Percentiles rank a stretch among this genome's conserved stretches.
These are phyloP conservation scores for Protonibea diacanthus DNA, from an alignment of 2,797 vertebrate species.

Conservation along the genomic window DNA sequence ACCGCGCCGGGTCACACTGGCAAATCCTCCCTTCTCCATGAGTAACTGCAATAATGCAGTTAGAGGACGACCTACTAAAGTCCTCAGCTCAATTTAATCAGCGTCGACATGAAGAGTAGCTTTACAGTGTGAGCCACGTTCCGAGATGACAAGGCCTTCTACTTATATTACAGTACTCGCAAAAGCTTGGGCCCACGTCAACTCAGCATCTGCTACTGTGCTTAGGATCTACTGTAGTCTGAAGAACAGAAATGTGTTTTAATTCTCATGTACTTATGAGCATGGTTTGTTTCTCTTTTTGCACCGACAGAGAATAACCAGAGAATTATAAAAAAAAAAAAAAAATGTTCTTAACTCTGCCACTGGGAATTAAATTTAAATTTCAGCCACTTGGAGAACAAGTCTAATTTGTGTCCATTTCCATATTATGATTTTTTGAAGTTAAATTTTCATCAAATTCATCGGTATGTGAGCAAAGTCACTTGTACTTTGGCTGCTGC, in stretches of 20 bases:
- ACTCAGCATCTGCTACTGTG: slow-evolving; percentile 29
- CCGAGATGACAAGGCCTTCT: slow-evolving; percentile 34
- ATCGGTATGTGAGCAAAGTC: neutral
- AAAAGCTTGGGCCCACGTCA: slow-evolving; percentile 6
- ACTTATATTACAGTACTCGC: slow-evolving; percentile 21
- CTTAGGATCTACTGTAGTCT: slow-evolving; percentile 4
- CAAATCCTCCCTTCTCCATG: slow-evolving; percentile 4
- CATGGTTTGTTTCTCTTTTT: neutral
- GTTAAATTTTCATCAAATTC: neutral
- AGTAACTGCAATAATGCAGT: slow-evolving; percentile 12
- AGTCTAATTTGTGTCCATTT: neutral
- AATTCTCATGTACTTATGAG: neutral
- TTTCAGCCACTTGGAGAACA: no score
- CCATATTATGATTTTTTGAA: neutral
- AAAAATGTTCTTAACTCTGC: neutral
- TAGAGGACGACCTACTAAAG: slow-evolving; percentile 30
- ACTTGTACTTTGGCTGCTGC: neutral
- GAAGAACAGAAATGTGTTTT: neutral
- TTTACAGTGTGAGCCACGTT: slow-evolving; percentile 37
- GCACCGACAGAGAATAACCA: neutral
- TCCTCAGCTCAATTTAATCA: slow-evolving; percentile 31
- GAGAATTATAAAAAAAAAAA: neutral
- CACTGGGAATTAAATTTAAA: neutral
- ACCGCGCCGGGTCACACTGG: slow-evolving; percentile 13
- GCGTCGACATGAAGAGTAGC: slow-evolving; percentile 2